Base-by-base conservation (phyloP, 1,140 invertebrate genomes). In the Apis laboriosa region DNA sequence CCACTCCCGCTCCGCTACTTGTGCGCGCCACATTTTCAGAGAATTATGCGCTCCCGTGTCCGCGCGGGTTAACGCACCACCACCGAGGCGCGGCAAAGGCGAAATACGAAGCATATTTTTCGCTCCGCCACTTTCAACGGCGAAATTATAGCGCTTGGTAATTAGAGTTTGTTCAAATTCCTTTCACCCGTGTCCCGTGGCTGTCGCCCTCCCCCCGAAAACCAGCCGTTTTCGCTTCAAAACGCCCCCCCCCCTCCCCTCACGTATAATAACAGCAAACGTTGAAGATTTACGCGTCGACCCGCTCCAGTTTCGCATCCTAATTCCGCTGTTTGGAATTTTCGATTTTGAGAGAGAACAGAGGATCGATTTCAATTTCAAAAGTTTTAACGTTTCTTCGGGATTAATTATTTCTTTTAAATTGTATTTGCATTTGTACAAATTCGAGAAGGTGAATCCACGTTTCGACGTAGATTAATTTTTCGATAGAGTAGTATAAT, bases 81-180 rank as follows among this genome's bases (percentile, higher is more conserved):
- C 84, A 80, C 70, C 77, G 73, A 83, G 86, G 72, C 77, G 87
- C 77, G 87, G 80, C 84, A 84, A 80, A 86, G 73, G 73, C 87
- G 84, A 88, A 88, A 88, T 88, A 88, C 79, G 87, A 76, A 84
- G 68, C 87, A 82, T 88, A 88, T 88, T 88, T 88, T 88, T 88
- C 87, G 84, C 84, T 84, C 84, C 77, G 87, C 84, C 80, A 88
- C 86, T 86, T 88, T 77, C 86, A 88, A 77, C 80, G 74, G 86
- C n/a, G 68, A 88, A 88, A 88, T 88, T 88, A 88, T 88, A 86
- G 84, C 67, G 80, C 84, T 76, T 83, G 84, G 87, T 88, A 88
- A 88, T 88, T 88, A 82, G 80, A 83, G 75, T 88, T 80, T 77
- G 55, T 73, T 81, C 79, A 64, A 73, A 80, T 74, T 80, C 77